phyloP scores from a whole-genome alignment of 1,140 invertebrate genomes.

The Cylas formicarius region DNA sequence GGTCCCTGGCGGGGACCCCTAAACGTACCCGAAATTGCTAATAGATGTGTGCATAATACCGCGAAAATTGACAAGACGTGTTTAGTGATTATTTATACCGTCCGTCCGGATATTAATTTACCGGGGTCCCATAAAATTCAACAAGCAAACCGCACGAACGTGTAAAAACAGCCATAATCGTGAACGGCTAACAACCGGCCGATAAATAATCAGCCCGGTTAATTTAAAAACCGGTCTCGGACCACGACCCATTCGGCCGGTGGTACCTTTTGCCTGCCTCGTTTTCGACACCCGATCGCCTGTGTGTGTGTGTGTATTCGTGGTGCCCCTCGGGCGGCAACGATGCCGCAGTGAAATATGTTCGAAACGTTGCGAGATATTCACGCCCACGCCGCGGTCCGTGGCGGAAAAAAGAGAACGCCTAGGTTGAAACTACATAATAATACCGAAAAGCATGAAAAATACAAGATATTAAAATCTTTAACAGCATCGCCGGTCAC shows the following conservation, averaged over 20 bases:
- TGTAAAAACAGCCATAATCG: conserved; percentile 43
- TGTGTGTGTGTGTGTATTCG: too few species aligned
- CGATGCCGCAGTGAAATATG: background rate
- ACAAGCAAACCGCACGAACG: conserved; percentile 39
- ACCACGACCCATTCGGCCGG: conserved; percentile 8
- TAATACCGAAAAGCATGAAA: too few species aligned
- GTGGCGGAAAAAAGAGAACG: too few species aligned
- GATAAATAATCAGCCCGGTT: conserved; percentile 39
- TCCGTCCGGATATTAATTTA: conserved; percentile 2
- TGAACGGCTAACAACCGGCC: conserved; percentile 39
- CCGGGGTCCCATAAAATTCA: conserved; percentile 7
- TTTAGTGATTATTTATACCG: conserved; percentile 5
- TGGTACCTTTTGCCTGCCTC: conserved; percentile 16
- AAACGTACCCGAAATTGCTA: too few species aligned
- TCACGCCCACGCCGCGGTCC: too few species aligned
- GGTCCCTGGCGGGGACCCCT: too few species aligned
- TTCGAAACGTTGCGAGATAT: background rate
- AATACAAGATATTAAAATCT: too few species aligned
- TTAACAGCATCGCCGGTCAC: too few species aligned
- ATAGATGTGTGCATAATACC: too few species aligned
- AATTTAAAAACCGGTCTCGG: conserved; percentile 34
- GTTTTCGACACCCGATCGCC: conserved; percentile 26
- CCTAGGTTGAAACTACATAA: too few species aligned
- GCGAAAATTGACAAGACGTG: conserved; percentile 7
- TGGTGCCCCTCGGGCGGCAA: too few species aligned